Conservation (phyloP, 1,140 invertebrate genomes). For the Drosophila parabipectinata region DNA sequence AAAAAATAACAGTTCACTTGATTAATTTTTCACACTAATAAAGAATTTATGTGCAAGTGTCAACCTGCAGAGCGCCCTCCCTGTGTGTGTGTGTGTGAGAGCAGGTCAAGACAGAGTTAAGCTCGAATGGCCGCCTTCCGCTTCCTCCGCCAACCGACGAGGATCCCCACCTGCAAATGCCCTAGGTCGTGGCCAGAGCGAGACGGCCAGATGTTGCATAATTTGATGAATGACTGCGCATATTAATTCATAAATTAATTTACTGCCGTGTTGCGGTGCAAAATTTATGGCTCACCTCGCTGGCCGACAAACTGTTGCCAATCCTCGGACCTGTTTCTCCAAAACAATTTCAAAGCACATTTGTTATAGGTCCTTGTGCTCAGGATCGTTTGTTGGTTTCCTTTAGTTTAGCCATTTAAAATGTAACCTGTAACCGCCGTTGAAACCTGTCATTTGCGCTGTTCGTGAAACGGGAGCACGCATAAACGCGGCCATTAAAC, state of each 20-base stretch:
- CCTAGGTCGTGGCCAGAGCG: conserved; percentile 34
- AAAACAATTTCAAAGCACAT: not conserved
- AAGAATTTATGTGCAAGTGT: conserved; percentile 80
- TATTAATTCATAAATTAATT: conserved; percentile 81
- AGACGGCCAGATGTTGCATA: conserved; percentile 32
- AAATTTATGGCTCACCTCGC: conserved; percentile 43
- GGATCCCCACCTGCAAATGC: conserved; percentile 9
- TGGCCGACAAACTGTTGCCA: conserved; percentile 59
- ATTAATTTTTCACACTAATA: conserved; percentile 82
- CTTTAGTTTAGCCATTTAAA: not conserved
- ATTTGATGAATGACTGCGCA: conserved; percentile 81
- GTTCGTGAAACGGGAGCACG: conserved; percentile 26
- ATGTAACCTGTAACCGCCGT: not conserved
- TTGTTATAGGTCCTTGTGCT: not conserved
- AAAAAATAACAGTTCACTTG: conserved; percentile 64
- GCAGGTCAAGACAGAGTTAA: conserved; percentile 64
- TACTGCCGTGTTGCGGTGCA: conserved; percentile 57
- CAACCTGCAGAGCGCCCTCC: conserved; percentile 66
- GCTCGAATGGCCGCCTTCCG: conserved; percentile 2
- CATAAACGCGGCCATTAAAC: conserved; percentile 30
- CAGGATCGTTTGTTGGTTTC: not conserved
- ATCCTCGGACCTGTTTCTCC: not conserved
- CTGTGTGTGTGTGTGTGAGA: conserved; percentile 25
- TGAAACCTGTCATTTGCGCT: conserved; percentile 7
- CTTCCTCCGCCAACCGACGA: not conserved